Conservation (phyloP, 2,888 invertebrate genomes). For the Syrista parreyssii region DNA sequence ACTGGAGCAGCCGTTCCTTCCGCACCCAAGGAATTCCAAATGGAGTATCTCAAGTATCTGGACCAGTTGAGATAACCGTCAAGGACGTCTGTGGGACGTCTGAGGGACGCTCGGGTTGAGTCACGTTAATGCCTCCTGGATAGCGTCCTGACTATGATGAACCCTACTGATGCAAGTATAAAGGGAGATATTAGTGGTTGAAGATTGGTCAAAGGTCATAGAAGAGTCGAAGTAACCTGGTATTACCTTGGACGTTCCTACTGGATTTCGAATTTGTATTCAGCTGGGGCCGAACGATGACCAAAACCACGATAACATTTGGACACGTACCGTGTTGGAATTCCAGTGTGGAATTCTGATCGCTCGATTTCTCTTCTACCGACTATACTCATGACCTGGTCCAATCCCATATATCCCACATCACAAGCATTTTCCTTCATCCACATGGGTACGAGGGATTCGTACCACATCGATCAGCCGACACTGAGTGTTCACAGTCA, state of each 20-base stretch:
- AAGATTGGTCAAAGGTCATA: background rate
- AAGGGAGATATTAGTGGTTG: background rate
- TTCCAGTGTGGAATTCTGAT: conserved; percentile 13
- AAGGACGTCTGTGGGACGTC: background rate
- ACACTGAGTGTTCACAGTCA: background rate
- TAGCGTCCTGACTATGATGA: background rate
- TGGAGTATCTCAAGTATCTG: background rate
- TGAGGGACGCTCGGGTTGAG: background rate
- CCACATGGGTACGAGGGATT: background rate
- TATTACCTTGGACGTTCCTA: background rate
- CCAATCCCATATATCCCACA: background rate
- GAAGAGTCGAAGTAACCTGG: background rate
- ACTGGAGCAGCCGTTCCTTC: background rate
- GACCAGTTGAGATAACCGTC: background rate
- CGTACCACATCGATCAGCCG: background rate
- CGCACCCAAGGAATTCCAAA: background rate
- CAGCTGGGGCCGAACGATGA: background rate
- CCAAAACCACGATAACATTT: conserved; percentile 34
- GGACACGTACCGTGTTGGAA: conserved; percentile 38
- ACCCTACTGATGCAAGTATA: background rate
- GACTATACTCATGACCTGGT: background rate
- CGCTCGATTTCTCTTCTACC: background rate
- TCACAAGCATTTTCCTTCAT: background rate
- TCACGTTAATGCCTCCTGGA: background rate
- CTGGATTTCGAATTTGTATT: background rate